Evolutionary conservation across 2,888 invertebrate species (phyloP).

Genomic region (Thumatha senex): DNA sequence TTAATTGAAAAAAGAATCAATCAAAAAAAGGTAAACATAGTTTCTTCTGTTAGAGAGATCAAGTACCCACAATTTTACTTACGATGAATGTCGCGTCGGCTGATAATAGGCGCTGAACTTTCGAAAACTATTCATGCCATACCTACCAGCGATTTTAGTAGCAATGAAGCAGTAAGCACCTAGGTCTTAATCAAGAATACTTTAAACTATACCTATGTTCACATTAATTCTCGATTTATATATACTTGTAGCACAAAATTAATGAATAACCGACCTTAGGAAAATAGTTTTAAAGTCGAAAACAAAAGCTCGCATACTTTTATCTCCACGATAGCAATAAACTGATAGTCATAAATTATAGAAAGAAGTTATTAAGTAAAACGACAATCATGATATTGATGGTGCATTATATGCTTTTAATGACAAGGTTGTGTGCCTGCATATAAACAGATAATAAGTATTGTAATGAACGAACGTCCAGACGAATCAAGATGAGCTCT

Average conservation of each 20-base stretch:
- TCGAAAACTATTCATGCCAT: background rate
- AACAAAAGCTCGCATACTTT: background rate
- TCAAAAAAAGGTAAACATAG: too few species aligned
- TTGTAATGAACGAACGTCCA: conserved; percentile 4
- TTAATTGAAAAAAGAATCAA: too few species aligned
- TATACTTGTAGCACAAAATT: background rate
- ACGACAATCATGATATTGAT: conserved; percentile 9
- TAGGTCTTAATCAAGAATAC: background rate
- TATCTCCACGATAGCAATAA: conserved; percentile 9
- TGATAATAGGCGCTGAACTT: too few species aligned
- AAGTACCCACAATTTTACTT: too few species aligned
- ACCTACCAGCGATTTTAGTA: background rate
- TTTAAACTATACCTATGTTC: conserved; percentile 3
- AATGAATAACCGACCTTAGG: background rate
- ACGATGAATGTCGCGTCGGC: too few species aligned
- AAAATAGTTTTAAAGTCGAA: background rate
- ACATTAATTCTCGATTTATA: conserved; percentile 1
- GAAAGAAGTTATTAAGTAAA: conserved; percentile 12
- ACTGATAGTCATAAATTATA: conserved; percentile 12
- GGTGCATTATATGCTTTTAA: conserved; percentile 10
- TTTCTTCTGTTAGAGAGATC: too few species aligned
- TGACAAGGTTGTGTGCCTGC: conserved; percentile 13
- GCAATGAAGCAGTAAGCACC: background rate
- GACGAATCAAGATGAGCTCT: conserved; percentile 5
- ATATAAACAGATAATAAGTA: conserved; percentile 14